Conservation (phyloP, 2,113 vertebrate species). For the Meles meles region DNA sequence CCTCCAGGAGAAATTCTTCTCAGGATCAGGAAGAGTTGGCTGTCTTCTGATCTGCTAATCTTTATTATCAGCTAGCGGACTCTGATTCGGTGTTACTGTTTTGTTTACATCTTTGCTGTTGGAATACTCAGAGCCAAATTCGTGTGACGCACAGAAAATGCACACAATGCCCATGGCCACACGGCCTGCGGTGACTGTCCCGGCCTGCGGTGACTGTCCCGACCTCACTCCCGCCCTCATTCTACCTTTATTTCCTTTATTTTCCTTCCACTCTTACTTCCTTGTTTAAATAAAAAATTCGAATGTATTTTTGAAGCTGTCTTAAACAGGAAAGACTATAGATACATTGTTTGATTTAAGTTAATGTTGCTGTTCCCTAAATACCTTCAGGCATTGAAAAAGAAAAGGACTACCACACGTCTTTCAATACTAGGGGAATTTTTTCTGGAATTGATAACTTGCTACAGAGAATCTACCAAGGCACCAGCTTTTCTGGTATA, state of each 20-base stretch:
- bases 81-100: background rate
- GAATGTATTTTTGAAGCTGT: background rate
- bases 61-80: background rate
- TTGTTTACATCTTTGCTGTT: background rate
- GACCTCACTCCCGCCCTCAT: background rate
- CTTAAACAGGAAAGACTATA: background rate
- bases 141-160: background rate
- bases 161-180: background rate
- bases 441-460: background rate
- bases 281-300: background rate
- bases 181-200: background rate
- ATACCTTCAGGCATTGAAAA: background rate
- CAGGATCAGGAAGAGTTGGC: background rate
- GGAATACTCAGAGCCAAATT: background rate
- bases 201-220: background rate
- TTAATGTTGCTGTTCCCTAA: background rate
- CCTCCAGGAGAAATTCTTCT: background rate
- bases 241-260: background rate
- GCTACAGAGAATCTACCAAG: background rate
- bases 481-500: background rate
- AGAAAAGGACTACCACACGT: background rate
- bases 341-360: slow-evolving; percentile 8
- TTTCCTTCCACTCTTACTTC: background rate
- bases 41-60: background rate
- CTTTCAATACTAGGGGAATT: background rate